A percentile compares a stretch with the other conserved stretches of the same genome.
phyloP scores from a whole-genome alignment of 2,797 vertebrate genomes.

The Natrix natrix region DNA sequence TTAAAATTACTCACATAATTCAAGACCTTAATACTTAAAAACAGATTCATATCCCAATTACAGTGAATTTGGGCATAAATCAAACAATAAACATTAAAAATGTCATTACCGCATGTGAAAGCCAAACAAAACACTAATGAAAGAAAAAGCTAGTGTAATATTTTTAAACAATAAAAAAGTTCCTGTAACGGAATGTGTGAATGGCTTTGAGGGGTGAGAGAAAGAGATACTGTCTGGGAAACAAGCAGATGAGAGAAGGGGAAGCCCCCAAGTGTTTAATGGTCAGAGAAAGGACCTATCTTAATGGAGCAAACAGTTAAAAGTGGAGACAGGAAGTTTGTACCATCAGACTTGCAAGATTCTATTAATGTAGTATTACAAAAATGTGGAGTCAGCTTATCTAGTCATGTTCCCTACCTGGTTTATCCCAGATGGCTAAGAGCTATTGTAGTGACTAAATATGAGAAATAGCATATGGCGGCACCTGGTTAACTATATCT shows the following conservation, averaged over 20 bases:
- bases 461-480: not conserved
- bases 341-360: not conserved
- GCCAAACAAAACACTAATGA: not conserved
- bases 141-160: not conserved
- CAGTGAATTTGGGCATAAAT: not conserved
- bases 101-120: not conserved
- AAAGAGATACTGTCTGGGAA: not conserved
- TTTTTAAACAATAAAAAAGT: not conserved
- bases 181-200: not conserved
- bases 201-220: not conserved
- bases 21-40: not conserved
- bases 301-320: not conserved
- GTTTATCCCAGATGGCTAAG: not conserved
- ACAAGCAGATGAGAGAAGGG: not conserved
- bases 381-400: not conserved
- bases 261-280: not conserved
- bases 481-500: not conserved
- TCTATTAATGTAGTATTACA: not conserved
- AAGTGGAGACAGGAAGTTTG: not conserved
- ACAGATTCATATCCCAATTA: not conserved
- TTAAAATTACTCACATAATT: not conserved
- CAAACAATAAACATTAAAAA: not conserved
- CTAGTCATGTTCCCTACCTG: not conserved
- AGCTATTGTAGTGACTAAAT: not conserved
- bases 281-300: not conserved